phyloP scores from a whole-genome alignment of 2,113 vertebrate genomes.

The Ailuropoda melanoleuca region DNA sequence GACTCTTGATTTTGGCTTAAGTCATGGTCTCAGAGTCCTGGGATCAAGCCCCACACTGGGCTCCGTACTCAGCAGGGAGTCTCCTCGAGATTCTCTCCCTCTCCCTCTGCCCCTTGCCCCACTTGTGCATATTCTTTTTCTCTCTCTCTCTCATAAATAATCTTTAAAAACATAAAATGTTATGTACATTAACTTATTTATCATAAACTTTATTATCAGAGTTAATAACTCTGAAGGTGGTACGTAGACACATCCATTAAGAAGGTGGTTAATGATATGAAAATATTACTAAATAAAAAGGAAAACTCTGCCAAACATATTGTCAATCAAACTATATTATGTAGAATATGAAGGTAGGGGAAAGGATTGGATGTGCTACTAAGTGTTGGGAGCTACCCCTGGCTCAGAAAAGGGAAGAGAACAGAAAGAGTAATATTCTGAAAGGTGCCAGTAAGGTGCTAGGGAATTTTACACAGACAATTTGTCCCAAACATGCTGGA shows the following conservation, averaged over 20 bases:
- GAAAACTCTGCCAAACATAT: background rate
- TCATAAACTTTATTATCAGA: background rate
- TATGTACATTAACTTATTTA: background rate
- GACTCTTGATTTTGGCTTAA: background rate
- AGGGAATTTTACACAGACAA: background rate
- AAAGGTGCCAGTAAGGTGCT: background rate
- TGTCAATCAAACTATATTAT: background rate
- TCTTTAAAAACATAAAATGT: background rate
- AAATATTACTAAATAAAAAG: slow-evolving; percentile 14
- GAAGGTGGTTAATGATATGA: background rate
- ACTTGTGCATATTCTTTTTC: background rate
- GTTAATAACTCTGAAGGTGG: background rate
- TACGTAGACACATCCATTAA: background rate
- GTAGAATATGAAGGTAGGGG: background rate
- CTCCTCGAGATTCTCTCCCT: no score
- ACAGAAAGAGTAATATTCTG: background rate
- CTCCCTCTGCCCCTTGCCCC: background rate
- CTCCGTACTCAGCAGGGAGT: background rate
- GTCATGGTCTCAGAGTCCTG: background rate
- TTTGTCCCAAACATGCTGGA: background rate
- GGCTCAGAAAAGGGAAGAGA: background rate
- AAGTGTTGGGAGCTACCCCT: background rate
- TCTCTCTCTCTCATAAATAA: background rate
- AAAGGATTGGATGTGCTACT: background rate
- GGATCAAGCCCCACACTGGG: background rate